phyloP scores from a whole-genome alignment of 2,113 vertebrate species.

The Burhinus bistriatus region DNA sequence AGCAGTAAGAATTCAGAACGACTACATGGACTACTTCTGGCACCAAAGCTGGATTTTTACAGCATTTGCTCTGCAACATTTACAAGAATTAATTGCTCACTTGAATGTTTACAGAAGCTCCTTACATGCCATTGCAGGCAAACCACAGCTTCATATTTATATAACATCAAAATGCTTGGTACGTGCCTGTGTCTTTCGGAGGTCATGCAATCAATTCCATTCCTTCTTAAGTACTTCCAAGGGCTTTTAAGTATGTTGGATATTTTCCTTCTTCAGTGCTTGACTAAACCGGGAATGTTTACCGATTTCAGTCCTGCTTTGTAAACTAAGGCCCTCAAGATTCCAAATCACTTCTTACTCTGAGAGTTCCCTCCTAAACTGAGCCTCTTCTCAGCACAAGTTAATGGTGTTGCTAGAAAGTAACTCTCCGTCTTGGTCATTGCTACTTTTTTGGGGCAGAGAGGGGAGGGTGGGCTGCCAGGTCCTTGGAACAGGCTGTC shows the following conservation, averaged over 20 bases:
- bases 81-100: neutral
- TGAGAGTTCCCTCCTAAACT: neutral
- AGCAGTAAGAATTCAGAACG: neutral
- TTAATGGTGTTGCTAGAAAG: neutral
- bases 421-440: neutral
- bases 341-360: neutral
- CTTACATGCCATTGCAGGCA: neutral
- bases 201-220: neutral
- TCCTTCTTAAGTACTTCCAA: neutral
- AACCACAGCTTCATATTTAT: neutral
- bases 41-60: neutral
- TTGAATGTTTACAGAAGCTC: constrained; percentile 5
- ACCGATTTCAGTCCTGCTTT: neutral
- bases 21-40: neutral
- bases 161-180: neutral
- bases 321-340: neutral
- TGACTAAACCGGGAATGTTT: neutral
- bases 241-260: neutral
- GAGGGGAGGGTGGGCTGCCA: neutral
- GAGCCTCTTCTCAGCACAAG: neutral
- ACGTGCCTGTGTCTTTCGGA: neutral
- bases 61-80: neutral
- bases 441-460: neutral
- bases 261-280: neutral
- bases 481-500: neutral